phyloP scores from a whole-genome alignment of 2,113 vertebrate genomes.

The Caloenas nicobarica region DNA sequence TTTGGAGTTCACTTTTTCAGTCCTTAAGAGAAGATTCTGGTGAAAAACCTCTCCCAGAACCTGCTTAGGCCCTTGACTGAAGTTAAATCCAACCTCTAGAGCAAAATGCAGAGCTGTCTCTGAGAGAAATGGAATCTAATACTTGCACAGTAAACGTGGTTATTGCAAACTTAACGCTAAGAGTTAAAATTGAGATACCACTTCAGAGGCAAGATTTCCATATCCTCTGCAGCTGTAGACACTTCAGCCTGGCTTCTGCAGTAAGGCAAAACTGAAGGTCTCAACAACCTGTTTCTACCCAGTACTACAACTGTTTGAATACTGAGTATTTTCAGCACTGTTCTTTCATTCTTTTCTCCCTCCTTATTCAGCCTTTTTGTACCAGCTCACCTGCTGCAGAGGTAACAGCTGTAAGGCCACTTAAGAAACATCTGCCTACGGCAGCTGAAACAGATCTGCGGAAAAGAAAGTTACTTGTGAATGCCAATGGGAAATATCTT shows the following conservation, averaged over 20 bases:
- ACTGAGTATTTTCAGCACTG: not conserved
- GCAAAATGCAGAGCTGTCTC: not conserved
- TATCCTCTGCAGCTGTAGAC: not conserved
- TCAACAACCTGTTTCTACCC: not conserved
- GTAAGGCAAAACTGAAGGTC: not conserved
- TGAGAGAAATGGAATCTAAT: not conserved
- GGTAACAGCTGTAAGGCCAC: slow-evolving; percentile 72
- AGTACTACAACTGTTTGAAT: not conserved
- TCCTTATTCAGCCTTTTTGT: not conserved
- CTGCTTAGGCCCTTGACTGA: not conserved
- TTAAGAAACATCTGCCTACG: slow-evolving; percentile 64
- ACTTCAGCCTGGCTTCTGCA: not conserved
- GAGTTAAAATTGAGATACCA: not conserved
- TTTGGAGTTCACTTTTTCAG: not conserved
- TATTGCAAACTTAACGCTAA: not conserved
- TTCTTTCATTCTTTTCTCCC: not conserved
- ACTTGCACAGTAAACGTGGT: not conserved
- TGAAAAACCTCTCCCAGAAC: not conserved
- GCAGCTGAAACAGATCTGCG: slow-evolving; percentile 69
- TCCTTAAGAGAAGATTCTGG: not conserved
- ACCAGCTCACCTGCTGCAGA: slow-evolving; percentile 72
- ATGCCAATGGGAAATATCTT: slow-evolving; percentile 27
- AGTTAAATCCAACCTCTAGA: not conserved
- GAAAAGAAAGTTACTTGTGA: slow-evolving; percentile 15
- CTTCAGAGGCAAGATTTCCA: not conserved